These are phyloP conservation scores for Aphrophora alni DNA, from an alignment of 2,888 invertebrate genomes.

Conservation along the genomic window DNA sequence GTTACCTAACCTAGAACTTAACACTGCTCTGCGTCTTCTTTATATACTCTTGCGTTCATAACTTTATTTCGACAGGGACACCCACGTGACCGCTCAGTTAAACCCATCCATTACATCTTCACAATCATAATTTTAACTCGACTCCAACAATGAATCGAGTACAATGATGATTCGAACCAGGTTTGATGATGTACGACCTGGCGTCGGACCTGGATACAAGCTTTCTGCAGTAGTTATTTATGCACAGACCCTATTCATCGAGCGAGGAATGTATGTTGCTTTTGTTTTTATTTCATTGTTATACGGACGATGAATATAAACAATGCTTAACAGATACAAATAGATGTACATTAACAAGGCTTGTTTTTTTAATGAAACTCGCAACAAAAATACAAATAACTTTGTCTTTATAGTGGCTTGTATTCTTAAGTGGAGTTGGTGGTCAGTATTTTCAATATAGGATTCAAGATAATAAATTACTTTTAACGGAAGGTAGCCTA, in stretches of 20 bases:
- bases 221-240: not conserved
- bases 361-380: no score
- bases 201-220: not conserved
- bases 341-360: no score
- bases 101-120: not conserved
- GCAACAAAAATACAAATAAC: no score
- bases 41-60: not conserved
- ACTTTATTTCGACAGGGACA: not conserved
- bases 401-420: no score
- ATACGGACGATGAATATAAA: no score
- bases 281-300: no score
- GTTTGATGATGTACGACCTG: not conserved
- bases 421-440: no score
- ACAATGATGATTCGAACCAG: not conserved
- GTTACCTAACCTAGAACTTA: not conserved
- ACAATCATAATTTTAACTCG: not conserved
- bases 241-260: not conserved
- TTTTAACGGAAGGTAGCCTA: no score
- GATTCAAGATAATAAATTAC: no score
- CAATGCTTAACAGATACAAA: no score
- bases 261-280: no score
- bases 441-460: no score
- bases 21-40: not conserved
- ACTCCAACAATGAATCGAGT: not conserved
- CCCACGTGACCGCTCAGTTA: not conserved